A percentile compares a stretch with the other conserved stretches of the same genome.
phyloP scores from a whole-genome alignment of 2,797 vertebrate species.

The Sylvia borin region DNA sequence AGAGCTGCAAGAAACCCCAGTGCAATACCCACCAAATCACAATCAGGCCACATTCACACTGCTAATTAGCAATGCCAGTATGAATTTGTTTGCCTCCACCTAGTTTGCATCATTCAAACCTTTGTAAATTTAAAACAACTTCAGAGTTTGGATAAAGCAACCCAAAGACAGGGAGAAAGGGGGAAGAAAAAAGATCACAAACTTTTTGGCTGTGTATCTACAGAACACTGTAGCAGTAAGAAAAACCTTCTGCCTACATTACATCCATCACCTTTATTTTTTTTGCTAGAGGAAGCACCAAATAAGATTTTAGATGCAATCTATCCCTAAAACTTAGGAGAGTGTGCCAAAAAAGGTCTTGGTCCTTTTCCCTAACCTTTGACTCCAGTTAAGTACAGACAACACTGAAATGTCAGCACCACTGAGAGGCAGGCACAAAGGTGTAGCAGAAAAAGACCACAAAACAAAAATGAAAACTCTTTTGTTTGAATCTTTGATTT shows the following conservation, averaged over 20 bases:
- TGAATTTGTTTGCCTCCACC: neutral
- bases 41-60: neutral
- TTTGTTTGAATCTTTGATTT: neutral
- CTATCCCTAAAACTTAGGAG: neutral
- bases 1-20: neutral
- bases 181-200: neutral
- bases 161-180: fast-evolving
- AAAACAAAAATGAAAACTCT: neutral
- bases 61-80: neutral
- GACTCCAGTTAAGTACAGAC: neutral
- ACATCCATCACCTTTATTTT: neutral
- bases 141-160: neutral
- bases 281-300: neutral
- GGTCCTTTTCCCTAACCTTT: neutral
- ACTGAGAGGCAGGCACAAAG: neutral
- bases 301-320: neutral
- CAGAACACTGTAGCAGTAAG: neutral
- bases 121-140: neutral
- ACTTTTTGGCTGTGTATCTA: neutral
- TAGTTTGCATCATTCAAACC: neutral
- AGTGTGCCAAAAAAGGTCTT: neutral
- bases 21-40: fast-evolving
- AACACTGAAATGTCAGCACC: neutral
- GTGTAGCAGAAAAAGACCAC: neutral
- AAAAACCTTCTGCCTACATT: neutral